Evolutionary conservation across 2,113 vertebrate species (phyloP).

Genomic region (Corynorhinus townsendii): DNA sequence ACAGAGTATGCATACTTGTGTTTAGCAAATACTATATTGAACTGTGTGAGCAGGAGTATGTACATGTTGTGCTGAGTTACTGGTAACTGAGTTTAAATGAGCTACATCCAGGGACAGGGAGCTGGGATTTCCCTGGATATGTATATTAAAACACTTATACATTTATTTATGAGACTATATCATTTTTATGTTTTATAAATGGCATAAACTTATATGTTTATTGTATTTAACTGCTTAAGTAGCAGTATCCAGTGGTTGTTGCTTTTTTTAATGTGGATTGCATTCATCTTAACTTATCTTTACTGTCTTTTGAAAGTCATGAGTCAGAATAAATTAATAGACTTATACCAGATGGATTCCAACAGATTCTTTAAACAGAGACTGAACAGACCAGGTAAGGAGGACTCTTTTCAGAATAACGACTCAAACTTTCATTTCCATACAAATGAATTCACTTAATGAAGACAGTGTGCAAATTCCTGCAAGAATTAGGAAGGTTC

Average conservation of each 20-base stretch:
- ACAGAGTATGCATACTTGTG: not conserved
- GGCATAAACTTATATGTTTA: not conserved
- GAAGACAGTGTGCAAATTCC: not conserved
- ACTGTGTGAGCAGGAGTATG: not conserved
- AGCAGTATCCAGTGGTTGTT: not conserved
- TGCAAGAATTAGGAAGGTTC: not conserved
- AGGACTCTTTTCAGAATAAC: not conserved
- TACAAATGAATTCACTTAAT: not conserved
- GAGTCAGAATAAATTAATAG: not conserved
- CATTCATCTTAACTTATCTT: not conserved
- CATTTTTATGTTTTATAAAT: not conserved
- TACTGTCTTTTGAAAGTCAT: not conserved
- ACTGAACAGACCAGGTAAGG: not conserved
- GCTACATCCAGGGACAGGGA: not conserved
- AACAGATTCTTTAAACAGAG: not conserved
- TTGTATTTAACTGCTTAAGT: not conserved
- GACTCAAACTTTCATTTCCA: not conserved
- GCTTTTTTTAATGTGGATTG: not conserved
- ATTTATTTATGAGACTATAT: not conserved
- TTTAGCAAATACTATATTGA: not conserved
- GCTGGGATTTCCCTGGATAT: fast-evolving
- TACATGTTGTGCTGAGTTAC: not conserved
- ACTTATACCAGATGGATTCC: not conserved
- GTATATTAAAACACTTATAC: not conserved
- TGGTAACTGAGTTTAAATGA: not conserved